Evolutionary conservation across 2,888 invertebrate genomes (phyloP), one percentile per base, ranked within the genome.

Genomic region (Aphrophora alni): DNA sequence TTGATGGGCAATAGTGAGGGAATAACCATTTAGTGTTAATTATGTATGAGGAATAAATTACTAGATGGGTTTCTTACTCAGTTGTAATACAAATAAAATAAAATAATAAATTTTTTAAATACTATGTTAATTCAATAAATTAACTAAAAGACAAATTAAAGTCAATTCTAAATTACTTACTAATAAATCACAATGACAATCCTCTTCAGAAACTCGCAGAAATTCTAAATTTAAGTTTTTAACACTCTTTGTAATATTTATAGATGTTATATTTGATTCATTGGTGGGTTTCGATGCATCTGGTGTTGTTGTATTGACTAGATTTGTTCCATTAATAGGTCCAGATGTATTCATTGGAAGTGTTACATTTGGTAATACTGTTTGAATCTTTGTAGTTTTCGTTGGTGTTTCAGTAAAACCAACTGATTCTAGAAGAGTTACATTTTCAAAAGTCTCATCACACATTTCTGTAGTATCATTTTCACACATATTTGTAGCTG

Each of bases 111-210:
- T n/a, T n/a, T n/a, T n/a, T n/a, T n/a, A n/a, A n/a, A n/a, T n/a
- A n/a, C n/a, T n/a, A n/a, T n/a, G n/a, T n/a, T n/a, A n/a, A n/a
- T n/a, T n/a, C n/a, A n/a, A n/a, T n/a, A n/a, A n/a, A n/a, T n/a
- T n/a, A n/a, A n/a, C n/a, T n/a, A n/a, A n/a, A n/a, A n/a, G n/a
- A n/a, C n/a, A n/a, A n/a, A n/a, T n/a, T n/a, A n/a, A n/a, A n/a
- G n/a, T n/a, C n/a, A n/a, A 44, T 44, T 8, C 2, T 59, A 21
- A 5, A 21, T 59, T 2, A 59, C 59, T 59, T 59, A 59, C 59
- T 5, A 21, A 4, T 59, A 59, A 59, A 59, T 59, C 59, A 21
- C 59, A 59, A 21, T 21, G 86, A 84, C 93, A 93, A 81, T 79
- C 38, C 21, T 75, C 77, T 51, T 75, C n/a, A 8, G 81, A 38